phyloP scores from a whole-genome alignment of 2,113 vertebrate genomes.

The Marcusenius ussheri region DNA sequence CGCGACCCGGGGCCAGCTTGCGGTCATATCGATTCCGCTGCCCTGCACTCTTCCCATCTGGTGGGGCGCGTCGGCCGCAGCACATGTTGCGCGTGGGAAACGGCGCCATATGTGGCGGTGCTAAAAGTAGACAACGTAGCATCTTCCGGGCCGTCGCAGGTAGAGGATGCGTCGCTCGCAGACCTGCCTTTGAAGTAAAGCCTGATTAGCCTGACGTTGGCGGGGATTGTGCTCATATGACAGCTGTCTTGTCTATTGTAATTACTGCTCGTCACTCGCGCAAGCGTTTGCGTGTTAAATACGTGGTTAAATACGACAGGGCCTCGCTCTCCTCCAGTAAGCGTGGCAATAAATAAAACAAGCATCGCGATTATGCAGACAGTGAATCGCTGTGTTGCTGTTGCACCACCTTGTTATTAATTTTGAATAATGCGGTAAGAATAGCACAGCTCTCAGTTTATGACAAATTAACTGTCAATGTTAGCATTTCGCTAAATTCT shows the following conservation, averaged over 20 bases:
- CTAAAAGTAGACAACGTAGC: background rate
- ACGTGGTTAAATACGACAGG: background rate
- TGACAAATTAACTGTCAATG: constrained; percentile 7
- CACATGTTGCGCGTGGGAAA: background rate
- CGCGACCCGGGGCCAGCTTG: background rate
- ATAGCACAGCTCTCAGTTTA: background rate
- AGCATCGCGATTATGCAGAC: background rate
- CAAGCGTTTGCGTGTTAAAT: background rate
- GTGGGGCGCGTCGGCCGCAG: background rate
- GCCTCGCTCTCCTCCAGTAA: background rate
- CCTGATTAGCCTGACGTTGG: background rate
- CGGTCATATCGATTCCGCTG: background rate
- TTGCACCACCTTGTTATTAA: background rate
- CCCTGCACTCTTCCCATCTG: background rate
- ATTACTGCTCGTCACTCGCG: background rate
- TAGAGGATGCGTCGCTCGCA: background rate
- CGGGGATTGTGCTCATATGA: background rate
- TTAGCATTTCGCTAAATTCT: constrained; percentile 15
- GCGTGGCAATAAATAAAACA: constrained; percentile 7
- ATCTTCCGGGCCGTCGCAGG: background rate
- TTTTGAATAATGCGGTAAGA: background rate
- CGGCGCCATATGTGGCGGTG: background rate
- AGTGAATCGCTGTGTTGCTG: background rate
- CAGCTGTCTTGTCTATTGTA: constrained; percentile 5
- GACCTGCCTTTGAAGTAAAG: background rate